A percentile compares a stretch with the other conserved stretches of the same genome.
Evolutionary conservation across 2,888 invertebrate species (phyloP).

Genomic region (Tachystola acroxantha): DNA sequence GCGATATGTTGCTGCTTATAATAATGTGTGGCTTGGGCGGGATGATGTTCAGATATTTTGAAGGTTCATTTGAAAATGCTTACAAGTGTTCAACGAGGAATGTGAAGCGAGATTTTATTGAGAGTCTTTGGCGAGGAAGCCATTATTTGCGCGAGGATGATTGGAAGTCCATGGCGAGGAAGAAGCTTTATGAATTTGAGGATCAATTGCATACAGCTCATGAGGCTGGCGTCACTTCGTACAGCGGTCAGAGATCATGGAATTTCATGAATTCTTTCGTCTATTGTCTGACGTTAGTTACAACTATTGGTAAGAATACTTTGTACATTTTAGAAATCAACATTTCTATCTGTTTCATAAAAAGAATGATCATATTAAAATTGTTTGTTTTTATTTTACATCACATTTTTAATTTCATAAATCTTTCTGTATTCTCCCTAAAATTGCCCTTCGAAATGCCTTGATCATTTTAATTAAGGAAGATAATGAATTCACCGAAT

Average conservation of each 20-base stretch:
- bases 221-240: constrained; percentile 89
- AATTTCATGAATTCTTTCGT: constrained; percentile 92
- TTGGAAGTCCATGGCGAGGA: constrained; percentile 92
- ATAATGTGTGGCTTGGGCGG: constrained; percentile 89
- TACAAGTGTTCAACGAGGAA: constrained; percentile 93
- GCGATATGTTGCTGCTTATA: constrained; percentile 82
- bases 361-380: no score
- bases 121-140: constrained; percentile 88
- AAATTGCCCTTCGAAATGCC: no score
- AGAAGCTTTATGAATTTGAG: constrained; percentile 89
- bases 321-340: no score
- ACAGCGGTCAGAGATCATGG: constrained; percentile 92
- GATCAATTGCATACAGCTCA: constrained; percentile 90
- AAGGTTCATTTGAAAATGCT: constrained; percentile 90
- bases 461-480: neutral
- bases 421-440: no score
- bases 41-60: constrained; percentile 87
- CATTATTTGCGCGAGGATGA: constrained; percentile 91
- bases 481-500: neutral
- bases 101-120: constrained; percentile 91
- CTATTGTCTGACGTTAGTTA: constrained; percentile 91
- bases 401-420: no score
- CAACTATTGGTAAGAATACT: constrained; percentile 91
- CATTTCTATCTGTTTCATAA: no score
- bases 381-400: no score